These are phyloP conservation scores for Leucophenga maculata DNA, from an alignment of 2,888 invertebrate species.

Conservation along the genomic window DNA sequence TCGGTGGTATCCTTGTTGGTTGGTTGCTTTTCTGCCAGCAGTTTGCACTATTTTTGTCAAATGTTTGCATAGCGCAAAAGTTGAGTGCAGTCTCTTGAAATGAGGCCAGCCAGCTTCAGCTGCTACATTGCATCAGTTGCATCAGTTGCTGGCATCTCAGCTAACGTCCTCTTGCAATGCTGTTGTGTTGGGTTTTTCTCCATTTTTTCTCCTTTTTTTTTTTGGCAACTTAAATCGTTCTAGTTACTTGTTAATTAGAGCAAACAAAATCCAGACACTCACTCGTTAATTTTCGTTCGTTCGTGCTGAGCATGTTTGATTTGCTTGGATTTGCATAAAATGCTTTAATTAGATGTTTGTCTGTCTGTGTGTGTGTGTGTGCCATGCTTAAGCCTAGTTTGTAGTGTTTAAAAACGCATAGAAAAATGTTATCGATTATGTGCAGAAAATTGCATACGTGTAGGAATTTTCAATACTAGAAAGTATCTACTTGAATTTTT, in stretches of 20 bases:
- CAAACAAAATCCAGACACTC: slow-evolving; percentile 48
- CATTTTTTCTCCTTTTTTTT: neutral
- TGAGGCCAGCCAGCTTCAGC: slow-evolving; percentile 9
- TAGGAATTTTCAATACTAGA: no score
- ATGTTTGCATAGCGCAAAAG: slow-evolving; percentile 44
- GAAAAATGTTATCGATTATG: no score
- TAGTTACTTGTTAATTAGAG: slow-evolving; percentile 59
- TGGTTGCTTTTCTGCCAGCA: slow-evolving; percentile 17
- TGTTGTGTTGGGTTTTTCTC: no score
- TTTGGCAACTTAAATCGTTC: slow-evolving; percentile 53
- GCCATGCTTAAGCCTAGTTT: no score
- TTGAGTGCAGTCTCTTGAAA: slow-evolving; percentile 23
- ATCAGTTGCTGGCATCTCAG: neutral
- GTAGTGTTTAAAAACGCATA: no score
- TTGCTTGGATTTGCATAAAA: slow-evolving; percentile 27
- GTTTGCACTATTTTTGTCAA: slow-evolving; percentile 36
- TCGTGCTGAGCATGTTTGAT: slow-evolving; percentile 60
- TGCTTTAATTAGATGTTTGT: no score
- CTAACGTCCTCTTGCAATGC: no score
- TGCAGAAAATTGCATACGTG: no score
- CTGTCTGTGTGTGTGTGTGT: no score
- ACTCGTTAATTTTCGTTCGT: slow-evolving; percentile 33
- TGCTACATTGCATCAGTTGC: neutral
- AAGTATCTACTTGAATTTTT: no score
- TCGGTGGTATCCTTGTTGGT: neutral